Evolutionary conservation across 2,888 invertebrate genomes (phyloP), one percentile per base, ranked within the genome.

Genomic region (Gnatocerus cornutus): DNA sequence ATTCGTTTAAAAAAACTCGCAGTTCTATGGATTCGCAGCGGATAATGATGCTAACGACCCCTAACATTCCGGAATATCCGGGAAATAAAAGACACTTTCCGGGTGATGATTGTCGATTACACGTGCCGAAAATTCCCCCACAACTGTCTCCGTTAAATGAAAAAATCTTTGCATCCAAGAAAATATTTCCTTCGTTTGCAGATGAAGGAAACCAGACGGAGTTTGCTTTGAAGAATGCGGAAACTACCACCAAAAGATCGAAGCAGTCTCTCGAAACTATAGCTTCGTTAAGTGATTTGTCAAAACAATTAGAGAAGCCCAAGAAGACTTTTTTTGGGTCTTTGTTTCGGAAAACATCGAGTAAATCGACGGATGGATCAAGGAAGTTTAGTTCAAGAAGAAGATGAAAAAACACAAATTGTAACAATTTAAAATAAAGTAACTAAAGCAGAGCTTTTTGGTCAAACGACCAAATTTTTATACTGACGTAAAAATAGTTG

Each of bases 121-220:
- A 53, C 3, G 1, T 3, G 7, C 53, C 53, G 4, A 33, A 30
- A 39, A 39, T 13, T 39, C 55, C 55, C 21, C 27, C 21, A 3
- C 3, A 16, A 3, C 16, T 3, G n/a, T n/a, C 37, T 14, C 8
- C 1, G 6, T 21, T 29, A 7, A 6, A 39, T 21, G 46, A 63
- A 3, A 52, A 30, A 43, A 27, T 43, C 12, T 53, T 14, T 10
- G 7, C 53, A 0, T 63, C 63, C 1, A 52, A 53, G 29, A 63
- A 63, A 53, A 29, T 10, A 3, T 63, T 63, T 39, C 53, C 53
- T 13, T 13, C 14, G n/a, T 52, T 52, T 45, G 12, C 63, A 9
- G 53, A 53, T 43, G 53, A 52, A 21, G 53, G 52, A 0, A 63
- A 52, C 10, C 63, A 63, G 33, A 63, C 41, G 0, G 63, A 63